These are phyloP conservation scores for Echeneis naucrates DNA, from an alignment of 2,797 vertebrate species.

Conservation along the genomic window DNA sequence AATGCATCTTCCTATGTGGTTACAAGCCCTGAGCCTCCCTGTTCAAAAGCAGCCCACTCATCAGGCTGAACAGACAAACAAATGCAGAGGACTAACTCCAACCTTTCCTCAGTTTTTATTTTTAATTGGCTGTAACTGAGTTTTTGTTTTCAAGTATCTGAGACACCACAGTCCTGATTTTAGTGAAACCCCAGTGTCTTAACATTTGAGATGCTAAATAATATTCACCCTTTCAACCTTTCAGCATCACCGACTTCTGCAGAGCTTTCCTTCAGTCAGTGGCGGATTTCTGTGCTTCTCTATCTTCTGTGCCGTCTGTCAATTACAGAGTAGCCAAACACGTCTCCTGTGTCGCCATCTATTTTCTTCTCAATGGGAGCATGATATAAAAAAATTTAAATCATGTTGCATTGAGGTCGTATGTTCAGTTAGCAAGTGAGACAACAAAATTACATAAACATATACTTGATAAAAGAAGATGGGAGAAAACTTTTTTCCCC, in stretches of 20 bases:
- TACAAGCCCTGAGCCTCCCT: conserved; percentile 41
- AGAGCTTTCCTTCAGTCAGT: neutral
- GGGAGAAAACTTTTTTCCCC: neutral
- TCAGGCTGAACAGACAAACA: conserved; percentile 42
- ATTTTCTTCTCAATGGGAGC: too few species aligned
- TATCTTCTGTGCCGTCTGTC: too few species aligned
- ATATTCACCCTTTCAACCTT: neutral
- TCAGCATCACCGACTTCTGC: neutral
- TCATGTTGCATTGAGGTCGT: too few species aligned
- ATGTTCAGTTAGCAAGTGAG: too few species aligned
- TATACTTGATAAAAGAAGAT: neutral
- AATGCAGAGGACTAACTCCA: conserved; percentile 38
- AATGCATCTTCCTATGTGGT: conserved; percentile 48
- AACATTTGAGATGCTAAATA: neutral
- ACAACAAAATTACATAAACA: too few species aligned
- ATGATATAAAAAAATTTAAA: too few species aligned
- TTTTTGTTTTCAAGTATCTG: neutral
- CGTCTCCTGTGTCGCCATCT: too few species aligned
- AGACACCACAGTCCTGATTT: neutral
- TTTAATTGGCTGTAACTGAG: neutral
- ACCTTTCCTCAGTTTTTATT: conserved; percentile 11
- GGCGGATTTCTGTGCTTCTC: too few species aligned
- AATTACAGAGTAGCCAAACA: too few species aligned
- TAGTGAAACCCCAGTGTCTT: neutral
- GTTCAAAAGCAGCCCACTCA: conserved; percentile 51